Evolutionary conservation across 2,888 invertebrate genomes (phyloP).

Genomic region (Acleris cristana): DNA sequence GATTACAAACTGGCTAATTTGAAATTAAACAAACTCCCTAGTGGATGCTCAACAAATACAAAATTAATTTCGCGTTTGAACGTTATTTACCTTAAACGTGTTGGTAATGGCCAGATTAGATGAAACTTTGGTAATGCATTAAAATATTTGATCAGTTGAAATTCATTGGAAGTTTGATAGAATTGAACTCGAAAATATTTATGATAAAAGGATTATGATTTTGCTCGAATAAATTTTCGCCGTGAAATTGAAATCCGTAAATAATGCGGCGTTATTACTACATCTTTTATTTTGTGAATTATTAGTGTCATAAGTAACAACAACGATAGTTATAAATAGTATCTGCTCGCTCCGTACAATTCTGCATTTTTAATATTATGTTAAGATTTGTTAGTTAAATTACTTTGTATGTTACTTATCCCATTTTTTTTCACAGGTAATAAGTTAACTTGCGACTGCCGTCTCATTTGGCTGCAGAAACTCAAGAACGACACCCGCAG

Average conservation of each 20-base stretch:
- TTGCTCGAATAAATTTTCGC: not conserved
- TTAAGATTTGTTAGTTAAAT: not conserved
- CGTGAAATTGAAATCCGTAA: not conserved
- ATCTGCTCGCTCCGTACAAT: not conserved
- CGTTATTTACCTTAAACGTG: conserved; percentile 10
- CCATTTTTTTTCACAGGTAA: conserved; percentile 85
- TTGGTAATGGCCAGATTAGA: not conserved
- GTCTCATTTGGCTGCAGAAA: conserved; percentile 90
- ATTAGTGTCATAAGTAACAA: not conserved
- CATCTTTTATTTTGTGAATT: too few relatives aligned
- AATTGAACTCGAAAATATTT: too few relatives aligned
- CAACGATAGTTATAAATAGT: too few relatives aligned
- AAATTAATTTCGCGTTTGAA: conserved; percentile 23
- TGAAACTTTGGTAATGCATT: not conserved
- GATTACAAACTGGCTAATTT: conserved; percentile 30
- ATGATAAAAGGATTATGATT: too few relatives aligned
- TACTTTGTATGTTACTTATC: not conserved
- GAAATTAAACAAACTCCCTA: conserved; percentile 33
- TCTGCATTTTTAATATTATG: not conserved
- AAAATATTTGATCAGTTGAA: not conserved
- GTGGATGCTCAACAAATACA: conserved; percentile 8
- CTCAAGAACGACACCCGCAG: conserved; percentile 90
- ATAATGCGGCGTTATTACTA: too few relatives aligned
- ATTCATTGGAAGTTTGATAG: too few relatives aligned
- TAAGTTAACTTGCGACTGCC: conserved; percentile 91